Conservation (phyloP, 2,113 vertebrate genomes). For the Probosciger aterrimus region DNA sequence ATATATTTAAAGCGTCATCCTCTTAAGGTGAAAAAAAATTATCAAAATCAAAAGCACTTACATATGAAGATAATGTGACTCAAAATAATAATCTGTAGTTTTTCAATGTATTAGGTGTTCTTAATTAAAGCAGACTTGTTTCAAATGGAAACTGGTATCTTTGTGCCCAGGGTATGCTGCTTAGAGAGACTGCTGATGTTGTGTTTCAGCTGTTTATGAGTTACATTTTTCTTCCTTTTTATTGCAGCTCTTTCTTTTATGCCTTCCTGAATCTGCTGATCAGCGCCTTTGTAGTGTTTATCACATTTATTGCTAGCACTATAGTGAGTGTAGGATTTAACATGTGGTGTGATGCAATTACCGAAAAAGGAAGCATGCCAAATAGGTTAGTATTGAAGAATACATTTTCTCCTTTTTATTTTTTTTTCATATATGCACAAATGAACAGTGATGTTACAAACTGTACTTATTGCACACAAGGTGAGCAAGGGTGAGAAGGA, state of each 20-base stretch:
- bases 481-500: not conserved
- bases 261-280: conserved; percentile 91
- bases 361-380: conserved; percentile 82
- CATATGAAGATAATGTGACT: not conserved
- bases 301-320: conserved; percentile 91
- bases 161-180: not conserved
- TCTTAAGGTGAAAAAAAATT: not conserved
- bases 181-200: conserved; percentile 48
- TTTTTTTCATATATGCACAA: not conserved
- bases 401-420: not conserved
- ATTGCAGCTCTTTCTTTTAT: conserved; percentile 86
- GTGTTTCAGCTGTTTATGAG: conserved; percentile 45
- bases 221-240: conserved; percentile 40
- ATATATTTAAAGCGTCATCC: not conserved
- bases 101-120: conserved; percentile 21
- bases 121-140: conserved; percentile 57
- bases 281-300: conserved; percentile 86
- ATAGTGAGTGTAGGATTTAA: conserved; percentile 93
- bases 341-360: conserved; percentile 92
- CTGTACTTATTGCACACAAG: not conserved
- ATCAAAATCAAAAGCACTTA: not conserved
- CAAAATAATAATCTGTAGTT: not conserved
- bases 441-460: not conserved
- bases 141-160: conserved; percentile 27
- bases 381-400: conserved; percentile 79